Evolutionary conservation across 2,797 vertebrate genomes (phyloP).

Genomic region (Monodelphis domestica): DNA sequence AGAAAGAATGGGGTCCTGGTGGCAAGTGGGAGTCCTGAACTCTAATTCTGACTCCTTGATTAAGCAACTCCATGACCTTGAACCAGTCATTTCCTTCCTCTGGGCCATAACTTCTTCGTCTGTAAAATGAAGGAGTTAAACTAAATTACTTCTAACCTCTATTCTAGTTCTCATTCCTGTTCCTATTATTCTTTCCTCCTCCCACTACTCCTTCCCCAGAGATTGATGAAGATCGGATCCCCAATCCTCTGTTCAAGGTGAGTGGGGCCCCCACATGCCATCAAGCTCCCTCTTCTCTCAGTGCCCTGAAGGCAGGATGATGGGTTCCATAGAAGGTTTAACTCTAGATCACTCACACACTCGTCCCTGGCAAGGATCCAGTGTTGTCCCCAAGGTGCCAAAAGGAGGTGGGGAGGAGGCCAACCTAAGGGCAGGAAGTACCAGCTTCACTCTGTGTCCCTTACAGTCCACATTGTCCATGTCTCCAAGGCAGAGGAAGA

Average conservation of each 20-base stretch:
- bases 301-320: neutral
- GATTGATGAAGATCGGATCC: conserved; percentile 94
- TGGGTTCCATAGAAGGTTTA: no score
- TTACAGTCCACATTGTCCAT: conserved; percentile 91
- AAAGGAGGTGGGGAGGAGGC: neutral
- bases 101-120: neutral
- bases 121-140: neutral
- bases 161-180: neutral
- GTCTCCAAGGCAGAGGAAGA: conserved; percentile 93
- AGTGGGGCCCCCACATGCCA: conserved; percentile 39
- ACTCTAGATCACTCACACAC: no score
- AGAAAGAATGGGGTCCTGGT: neutral
- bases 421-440: neutral
- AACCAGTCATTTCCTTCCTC: neutral
- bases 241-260: conserved; percentile 94
- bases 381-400: neutral
- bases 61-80: neutral
- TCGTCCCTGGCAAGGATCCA: neutral
- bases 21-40: neutral
- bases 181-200: neutral
- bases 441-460: conserved; percentile 54
- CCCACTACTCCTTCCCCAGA: conserved; percentile 78
- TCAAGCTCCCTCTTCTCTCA: neutral
- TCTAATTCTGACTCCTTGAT: neutral
- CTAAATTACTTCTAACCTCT: neutral